Evolutionary conservation across 2,888 invertebrate genomes (phyloP), one percentile per base, ranked within the genome.

Genomic region (Polydrusus cervinus): DNA sequence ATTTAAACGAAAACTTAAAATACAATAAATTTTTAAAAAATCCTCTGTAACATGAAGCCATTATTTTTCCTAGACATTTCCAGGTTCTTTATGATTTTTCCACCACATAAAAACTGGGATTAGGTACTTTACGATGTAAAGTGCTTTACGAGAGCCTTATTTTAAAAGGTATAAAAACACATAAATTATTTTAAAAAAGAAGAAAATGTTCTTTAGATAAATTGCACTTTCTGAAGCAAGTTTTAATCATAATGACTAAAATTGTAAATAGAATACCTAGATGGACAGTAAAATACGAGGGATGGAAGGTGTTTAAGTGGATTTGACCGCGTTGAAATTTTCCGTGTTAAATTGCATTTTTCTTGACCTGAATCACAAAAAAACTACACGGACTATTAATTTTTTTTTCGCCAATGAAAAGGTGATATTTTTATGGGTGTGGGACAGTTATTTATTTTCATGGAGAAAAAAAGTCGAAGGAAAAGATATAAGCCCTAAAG

Each of bases 11-110:
- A 55, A 11, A 8, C 55, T 2, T 14, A 14, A 55, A 55, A 25
- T 6, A n/a, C 34, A 14, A 49, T 51, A 14, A 55, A 55, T 55
- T 34, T 9, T 14, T 34, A 34, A 8, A 8, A 9, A 3, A 7
- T 14, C 1, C n/a, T 6, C 0, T 55, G 34, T 55, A 34, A 55
- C 30, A 34, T 14, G 13, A 25, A 34, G 34, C n/a, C 55, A 34
- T 55, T 30, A 30, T n/a, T n/a, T 55, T 55, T 34, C 25, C 55
- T 34, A 55, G 55, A 14, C 34, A 34, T 55, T 55, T 55, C 14
- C 14, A 14, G 34, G 55, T 55, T 55, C 30, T 55, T 55, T 55
- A 55, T 55, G 30, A 55, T 55, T 55, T 55, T 55, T 55, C 55
- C 55, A 34, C 55, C 14, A 55, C 55, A 55, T 55, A 55, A 55